A percentile compares a stretch with the other conserved stretches of the same genome.
Conservation (phyloP, 2,888 invertebrate genomes). For the Pyrrhia umbra region DNA sequence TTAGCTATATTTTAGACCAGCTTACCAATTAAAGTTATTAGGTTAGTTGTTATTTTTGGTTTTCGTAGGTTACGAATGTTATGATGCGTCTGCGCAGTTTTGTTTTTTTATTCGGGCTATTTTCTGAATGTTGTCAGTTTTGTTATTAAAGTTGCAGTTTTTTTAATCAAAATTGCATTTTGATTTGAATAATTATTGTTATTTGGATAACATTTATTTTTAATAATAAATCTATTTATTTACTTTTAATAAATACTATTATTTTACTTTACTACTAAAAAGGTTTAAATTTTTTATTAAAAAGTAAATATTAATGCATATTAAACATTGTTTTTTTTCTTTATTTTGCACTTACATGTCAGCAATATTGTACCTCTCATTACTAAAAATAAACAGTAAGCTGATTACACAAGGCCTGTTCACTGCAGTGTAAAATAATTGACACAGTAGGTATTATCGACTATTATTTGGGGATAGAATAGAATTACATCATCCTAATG, state of each 20-base stretch:
- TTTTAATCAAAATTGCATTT: background rate
- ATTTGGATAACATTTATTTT: too few relatives aligned
- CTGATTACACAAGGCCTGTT: conserved; percentile 38
- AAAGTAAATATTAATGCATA: too few relatives aligned
- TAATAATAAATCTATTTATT: too few relatives aligned
- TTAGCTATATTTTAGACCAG: conserved; percentile 86
- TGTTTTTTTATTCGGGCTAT: conserved; percentile 26
- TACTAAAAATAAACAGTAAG: conserved; percentile 48
- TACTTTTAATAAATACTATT: too few relatives aligned
- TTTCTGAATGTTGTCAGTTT: conserved; percentile 21
- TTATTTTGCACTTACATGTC: background rate
- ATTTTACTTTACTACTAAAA: too few relatives aligned
- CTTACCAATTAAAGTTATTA: conserved; percentile 77
- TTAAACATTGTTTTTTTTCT: background rate
- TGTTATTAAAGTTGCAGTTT: background rate
- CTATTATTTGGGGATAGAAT: conserved; percentile 76
- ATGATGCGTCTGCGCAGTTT: conserved; percentile 60
- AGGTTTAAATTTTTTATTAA: too few relatives aligned
- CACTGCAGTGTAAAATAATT: conserved; percentile 67
- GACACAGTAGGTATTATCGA: conserved; percentile 67
- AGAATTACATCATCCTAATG: conserved; percentile 75
- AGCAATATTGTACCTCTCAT: conserved; percentile 24
- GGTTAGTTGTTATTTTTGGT: conserved; percentile 69
- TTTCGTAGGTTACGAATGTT: conserved; percentile 54
- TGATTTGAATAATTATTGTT: too few relatives aligned